These are phyloP conservation scores for Harpagoxenus sublaevis DNA, from an alignment of 2,888 invertebrate species.

Conservation along the genomic window DNA sequence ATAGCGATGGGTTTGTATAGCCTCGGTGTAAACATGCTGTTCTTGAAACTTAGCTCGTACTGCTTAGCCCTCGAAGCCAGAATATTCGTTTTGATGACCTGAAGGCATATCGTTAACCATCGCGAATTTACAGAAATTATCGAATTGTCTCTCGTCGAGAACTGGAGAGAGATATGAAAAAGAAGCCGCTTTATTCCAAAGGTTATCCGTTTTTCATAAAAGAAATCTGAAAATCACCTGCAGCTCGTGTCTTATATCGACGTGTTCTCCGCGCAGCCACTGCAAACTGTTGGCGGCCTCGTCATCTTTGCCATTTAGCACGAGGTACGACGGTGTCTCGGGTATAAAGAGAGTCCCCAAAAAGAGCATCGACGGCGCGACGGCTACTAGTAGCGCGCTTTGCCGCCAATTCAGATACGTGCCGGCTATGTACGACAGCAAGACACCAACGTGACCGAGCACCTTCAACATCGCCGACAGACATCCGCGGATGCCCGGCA, in stretches of 20 bases:
- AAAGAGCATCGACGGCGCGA: slow-evolving; percentile 92
- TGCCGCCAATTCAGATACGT: slow-evolving; percentile 95
- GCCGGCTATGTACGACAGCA: slow-evolving; percentile 94
- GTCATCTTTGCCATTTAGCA: slow-evolving; percentile 92
- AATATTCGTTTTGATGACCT: slow-evolving; percentile 85
- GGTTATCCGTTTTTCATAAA: background rate
- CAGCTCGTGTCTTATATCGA: slow-evolving; percentile 92
- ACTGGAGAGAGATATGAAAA: too few species aligned
- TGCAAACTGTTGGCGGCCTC: slow-evolving; percentile 91
- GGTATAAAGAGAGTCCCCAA: slow-evolving; percentile 93
- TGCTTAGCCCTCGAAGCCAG: slow-evolving; percentile 84
- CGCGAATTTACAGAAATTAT: background rate
- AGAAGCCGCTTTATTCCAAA: background rate
- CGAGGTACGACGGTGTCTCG: slow-evolving; percentile 95
- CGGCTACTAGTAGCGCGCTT: slow-evolving; percentile 93
- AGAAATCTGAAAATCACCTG: slow-evolving; percentile 75
- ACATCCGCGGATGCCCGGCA: slow-evolving; percentile 94
- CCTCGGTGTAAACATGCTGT: slow-evolving; percentile 84
- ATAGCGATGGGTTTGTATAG: slow-evolving; percentile 92
- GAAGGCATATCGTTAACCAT: slow-evolving; percentile 18
- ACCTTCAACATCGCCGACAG: slow-evolving; percentile 95
- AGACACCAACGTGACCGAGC: slow-evolving; percentile 94
- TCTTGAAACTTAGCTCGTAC: slow-evolving; percentile 84
- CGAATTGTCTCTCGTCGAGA: background rate
- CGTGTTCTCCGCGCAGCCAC: slow-evolving; percentile 94